These are phyloP conservation scores for Resseliella maxima DNA, from an alignment of 2,888 invertebrate species.

Conservation along the genomic window DNA sequence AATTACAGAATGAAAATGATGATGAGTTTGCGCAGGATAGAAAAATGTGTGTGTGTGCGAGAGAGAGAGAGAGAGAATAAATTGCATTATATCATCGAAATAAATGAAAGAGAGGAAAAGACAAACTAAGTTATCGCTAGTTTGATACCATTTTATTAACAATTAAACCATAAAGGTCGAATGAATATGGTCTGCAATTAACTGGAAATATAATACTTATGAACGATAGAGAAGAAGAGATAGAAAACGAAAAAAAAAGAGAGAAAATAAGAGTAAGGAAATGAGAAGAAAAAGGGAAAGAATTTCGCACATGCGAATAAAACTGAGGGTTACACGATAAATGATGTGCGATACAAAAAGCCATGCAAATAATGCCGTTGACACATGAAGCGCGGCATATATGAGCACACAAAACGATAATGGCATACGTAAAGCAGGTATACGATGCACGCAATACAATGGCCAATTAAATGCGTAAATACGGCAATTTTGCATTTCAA, in stretches of 20 bases:
- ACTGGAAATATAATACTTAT: conserved; percentile 26
- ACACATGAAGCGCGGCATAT: not conserved
- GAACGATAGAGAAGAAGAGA: too few relatives aligned
- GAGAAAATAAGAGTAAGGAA: not conserved
- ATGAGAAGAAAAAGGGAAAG: not conserved
- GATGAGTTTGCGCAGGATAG: too few relatives aligned
- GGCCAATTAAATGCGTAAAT: conserved; percentile 51
- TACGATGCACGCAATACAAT: not conserved
- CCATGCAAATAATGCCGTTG: not conserved
- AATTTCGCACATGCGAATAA: not conserved
- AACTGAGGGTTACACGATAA: not conserved
- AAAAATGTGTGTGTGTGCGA: too few relatives aligned
- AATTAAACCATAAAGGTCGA: conserved; percentile 39
- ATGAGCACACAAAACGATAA: not conserved
- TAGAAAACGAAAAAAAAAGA: not conserved
- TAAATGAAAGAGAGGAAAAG: not conserved
- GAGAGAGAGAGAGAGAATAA: not conserved
- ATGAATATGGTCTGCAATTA: conserved; percentile 14
- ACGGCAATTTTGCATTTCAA: not conserved
- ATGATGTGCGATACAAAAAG: not conserved
- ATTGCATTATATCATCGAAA: too few relatives aligned
- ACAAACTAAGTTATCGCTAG: not conserved
- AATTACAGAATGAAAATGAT: too few relatives aligned
- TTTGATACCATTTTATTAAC: conserved; percentile 44
- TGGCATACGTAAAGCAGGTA: not conserved